phyloP scores from a whole-genome alignment of 2,113 vertebrate species.

The Charina bottae region DNA sequence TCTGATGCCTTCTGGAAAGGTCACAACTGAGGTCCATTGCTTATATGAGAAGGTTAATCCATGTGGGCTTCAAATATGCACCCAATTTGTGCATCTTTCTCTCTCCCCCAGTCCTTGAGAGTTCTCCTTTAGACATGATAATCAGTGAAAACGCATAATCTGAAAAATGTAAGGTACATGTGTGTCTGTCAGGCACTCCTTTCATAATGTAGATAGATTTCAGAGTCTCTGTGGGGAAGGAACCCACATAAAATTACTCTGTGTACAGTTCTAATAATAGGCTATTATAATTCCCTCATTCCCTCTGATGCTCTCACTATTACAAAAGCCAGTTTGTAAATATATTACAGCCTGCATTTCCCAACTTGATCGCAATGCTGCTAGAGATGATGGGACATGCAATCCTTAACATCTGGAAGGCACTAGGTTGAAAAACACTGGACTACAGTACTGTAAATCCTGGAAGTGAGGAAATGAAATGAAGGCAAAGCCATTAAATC shows the following conservation, averaged over 20 bases:
- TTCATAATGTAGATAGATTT: neutral
- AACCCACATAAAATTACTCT: neutral
- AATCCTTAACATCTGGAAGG: neutral
- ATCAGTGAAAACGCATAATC: neutral
- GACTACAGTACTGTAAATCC: neutral
- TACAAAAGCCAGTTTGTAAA: neutral
- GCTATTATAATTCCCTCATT: neutral
- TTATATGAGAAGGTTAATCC: neutral
- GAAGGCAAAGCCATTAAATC: neutral
- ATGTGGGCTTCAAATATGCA: conserved; percentile 1
- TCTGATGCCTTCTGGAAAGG: neutral
- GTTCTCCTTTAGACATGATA: neutral
- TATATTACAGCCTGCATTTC: neutral
- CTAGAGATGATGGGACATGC: neutral
- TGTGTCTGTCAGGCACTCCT: neutral
- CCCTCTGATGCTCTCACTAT: neutral
- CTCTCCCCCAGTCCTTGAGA: neutral
- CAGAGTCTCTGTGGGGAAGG: neutral
- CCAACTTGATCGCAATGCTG: neutral
- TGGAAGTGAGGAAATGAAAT: neutral
- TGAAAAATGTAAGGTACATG: neutral
- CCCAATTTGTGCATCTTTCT: neutral
- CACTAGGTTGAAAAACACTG: neutral
- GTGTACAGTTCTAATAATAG: neutral
- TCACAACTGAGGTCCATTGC: neutral